Evolutionary conservation across 2,113 vertebrate genomes (phyloP).

Genomic region (Gadus macrocephalus): DNA sequence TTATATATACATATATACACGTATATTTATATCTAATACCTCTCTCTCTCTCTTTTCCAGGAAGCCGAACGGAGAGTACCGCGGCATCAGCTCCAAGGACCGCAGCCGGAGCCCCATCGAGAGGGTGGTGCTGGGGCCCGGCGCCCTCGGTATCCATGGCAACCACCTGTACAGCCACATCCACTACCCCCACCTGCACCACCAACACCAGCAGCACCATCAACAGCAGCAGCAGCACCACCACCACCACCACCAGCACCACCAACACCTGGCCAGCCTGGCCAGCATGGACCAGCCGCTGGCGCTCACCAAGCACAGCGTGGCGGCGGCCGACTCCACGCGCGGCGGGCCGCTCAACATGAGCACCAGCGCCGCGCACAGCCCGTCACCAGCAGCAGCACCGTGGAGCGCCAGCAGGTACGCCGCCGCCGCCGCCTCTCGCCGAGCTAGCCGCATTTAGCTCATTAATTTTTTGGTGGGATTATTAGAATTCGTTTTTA

Average conservation of each 20-base stretch:
- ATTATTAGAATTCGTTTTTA: too few relatives aligned
- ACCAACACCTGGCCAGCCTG: conserved; percentile 83
- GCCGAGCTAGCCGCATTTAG: too few relatives aligned
- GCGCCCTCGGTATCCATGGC: conserved; percentile 76
- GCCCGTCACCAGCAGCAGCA: conserved; percentile 74
- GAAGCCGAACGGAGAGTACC: conserved; percentile 91
- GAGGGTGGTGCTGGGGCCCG: conserved; percentile 73
- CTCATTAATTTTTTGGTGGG: too few relatives aligned
- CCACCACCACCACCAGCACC: conserved; percentile 69
- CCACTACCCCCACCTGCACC: conserved; percentile 67
- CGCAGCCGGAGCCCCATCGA: conserved; percentile 91
- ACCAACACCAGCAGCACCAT: conserved; percentile 67
- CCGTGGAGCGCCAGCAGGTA: conserved; percentile 94
- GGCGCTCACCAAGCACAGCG: conserved; percentile 93
- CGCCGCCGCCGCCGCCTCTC: background rate
- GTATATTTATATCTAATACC: background rate
- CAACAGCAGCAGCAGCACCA: conserved; percentile 44
- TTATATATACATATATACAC: background rate
- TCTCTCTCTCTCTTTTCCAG: conserved; percentile 44
- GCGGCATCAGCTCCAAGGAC: conserved; percentile 75
- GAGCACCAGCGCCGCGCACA: conserved; percentile 63
- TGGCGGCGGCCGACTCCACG: conserved; percentile 80
- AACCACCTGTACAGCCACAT: conserved; percentile 80
- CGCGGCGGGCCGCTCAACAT: conserved; percentile 66
- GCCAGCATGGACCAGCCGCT: conserved; percentile 90